Conservation (phyloP, 1,140 invertebrate genomes). For the Musca domestica region DNA sequence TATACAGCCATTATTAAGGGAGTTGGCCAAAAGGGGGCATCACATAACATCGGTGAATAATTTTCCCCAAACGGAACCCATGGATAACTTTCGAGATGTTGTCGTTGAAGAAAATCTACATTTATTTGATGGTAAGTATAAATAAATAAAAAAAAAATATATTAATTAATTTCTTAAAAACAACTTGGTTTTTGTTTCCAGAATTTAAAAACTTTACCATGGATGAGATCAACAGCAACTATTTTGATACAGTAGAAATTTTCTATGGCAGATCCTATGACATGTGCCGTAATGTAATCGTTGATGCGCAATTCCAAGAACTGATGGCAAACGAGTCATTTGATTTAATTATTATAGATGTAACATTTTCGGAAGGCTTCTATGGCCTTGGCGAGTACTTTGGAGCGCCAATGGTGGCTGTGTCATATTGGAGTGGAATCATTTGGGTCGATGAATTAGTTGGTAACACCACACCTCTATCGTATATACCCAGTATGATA, state of each 20-base stretch:
- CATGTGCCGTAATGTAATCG: constrained; percentile 25
- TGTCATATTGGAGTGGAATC: constrained; percentile 42
- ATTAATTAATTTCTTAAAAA: too few relatives aligned
- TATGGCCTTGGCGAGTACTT: constrained; percentile 46
- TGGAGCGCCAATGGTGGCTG: constrained; percentile 42
- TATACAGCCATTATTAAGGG: constrained; percentile 58
- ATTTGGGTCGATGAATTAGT: constrained; percentile 43
- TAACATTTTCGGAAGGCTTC: constrained; percentile 41
- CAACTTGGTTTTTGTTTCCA: too few relatives aligned
- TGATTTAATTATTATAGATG: constrained; percentile 46
- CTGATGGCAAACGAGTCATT: constrained; percentile 34
- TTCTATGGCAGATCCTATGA: background rate
- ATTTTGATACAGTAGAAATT: constrained; percentile 22
- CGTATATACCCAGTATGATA: constrained; percentile 50
- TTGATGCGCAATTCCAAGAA: constrained; percentile 18
- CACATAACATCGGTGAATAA: constrained; percentile 67
- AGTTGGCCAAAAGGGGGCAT: constrained; percentile 64
- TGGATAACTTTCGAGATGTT: constrained; percentile 44
- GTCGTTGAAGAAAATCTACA: constrained; percentile 30
- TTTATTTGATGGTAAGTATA: constrained; percentile 31
- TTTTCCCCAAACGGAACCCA: constrained; percentile 57
- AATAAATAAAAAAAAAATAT: background rate
- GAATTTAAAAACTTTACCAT: background rate
- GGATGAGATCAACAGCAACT: background rate
- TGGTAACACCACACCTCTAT: constrained; percentile 42